Percentiles rank a stretch among this genome's conserved stretches.
These are phyloP conservation scores for Apteryx mantelli DNA, from an alignment of 2,113 vertebrate genomes.

Conservation along the genomic window DNA sequence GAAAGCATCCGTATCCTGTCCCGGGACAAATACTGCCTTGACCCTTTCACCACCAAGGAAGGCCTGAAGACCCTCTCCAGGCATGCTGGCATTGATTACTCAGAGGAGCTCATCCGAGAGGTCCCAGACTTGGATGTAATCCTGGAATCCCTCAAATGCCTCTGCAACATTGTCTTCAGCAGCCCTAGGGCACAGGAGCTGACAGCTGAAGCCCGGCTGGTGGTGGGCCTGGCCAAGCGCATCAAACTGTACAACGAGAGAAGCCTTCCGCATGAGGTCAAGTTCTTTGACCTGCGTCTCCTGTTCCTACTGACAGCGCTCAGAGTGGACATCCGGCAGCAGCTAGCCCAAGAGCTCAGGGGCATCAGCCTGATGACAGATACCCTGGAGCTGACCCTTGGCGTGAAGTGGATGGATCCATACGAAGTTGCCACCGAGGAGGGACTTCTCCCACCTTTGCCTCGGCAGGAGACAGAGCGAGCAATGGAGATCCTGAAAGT, in stretches of 20 bases:
- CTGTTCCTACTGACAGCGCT: conserved; percentile 90
- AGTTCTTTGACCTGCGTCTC: conserved; percentile 91
- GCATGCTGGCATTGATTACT: conserved; percentile 76
- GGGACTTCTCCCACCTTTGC: conserved; percentile 67
- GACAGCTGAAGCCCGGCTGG: conserved; percentile 80
- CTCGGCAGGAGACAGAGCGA: conserved; percentile 83
- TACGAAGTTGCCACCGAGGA: conserved; percentile 75
- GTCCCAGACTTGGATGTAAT: conserved; percentile 84
- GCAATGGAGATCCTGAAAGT: conserved; percentile 96
- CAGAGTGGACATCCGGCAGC: conserved; percentile 83
- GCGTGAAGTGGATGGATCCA: conserved; percentile 80
- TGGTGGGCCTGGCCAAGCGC: conserved; percentile 82
- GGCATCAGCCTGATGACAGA: conserved; percentile 83
- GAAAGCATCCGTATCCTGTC: conserved; percentile 92
- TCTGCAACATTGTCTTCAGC: conserved; percentile 93
- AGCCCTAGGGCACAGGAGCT: conserved; percentile 82
- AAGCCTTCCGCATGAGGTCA: conserved; percentile 84
- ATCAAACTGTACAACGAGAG: conserved; percentile 81
- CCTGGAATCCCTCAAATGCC: conserved; percentile 90
- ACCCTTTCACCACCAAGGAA: conserved; percentile 78
- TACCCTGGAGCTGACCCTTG: conserved; percentile 84
- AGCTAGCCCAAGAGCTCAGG: conserved; percentile 86
- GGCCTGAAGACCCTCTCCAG: conserved; percentile 83
- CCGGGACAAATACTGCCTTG: conserved; percentile 86
- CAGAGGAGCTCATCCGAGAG: conserved; percentile 64